Evolutionary conservation across 2,113 vertebrate species (phyloP), one percentile per base, ranked within the genome.

Genomic region (Glaucomys volans): DNA sequence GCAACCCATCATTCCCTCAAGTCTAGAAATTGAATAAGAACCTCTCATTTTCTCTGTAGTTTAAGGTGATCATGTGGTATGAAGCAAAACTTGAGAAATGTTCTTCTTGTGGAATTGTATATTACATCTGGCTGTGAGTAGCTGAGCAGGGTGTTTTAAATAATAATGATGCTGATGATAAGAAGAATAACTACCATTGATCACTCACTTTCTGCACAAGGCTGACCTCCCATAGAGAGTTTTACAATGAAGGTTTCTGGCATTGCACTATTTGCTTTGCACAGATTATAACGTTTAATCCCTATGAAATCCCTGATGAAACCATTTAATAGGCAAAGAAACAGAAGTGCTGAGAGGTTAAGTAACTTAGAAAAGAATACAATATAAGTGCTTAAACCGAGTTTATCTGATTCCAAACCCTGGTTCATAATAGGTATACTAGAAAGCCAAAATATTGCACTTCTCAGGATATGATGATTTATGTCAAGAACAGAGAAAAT

Each of bases 201-300:
- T 87, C 75, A 89, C 26, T 71, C 3, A 80, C 44, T 85, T 89
- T 75, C 82, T 89, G 24, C 52, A 35, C 24, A 22, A 4, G 40
- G 32, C 18, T 95, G 54, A 79, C 37, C 37, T 93, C 42, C 42
- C 54, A 62, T 11, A 5, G 30, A 87, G 52, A 88, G 54, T 75
- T 90, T 96, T 92, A 62, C 67, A 89, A 8, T 44, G 62, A 91
- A 83, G 7, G 28, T 90, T 93, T 96, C 57, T 96, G 67, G 50
- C 20, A 87, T 64, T 47, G 40, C 32, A 16, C 59, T 95, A 8
- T 76, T 40, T 80, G 44, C 74, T 96, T 95, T 87, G 20, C 35
- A 69, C 67, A 93, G 67, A 89, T 92, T 95, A 91, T 75, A 96
- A 87, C 66, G 52, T 94, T 92, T 91, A 95, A 89, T 86, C 67